Percentiles rank a stretch among this genome's conserved stretches.
phyloP scores from a whole-genome alignment of 2,888 invertebrate genomes.

The Kuschelorhynchus macadamiae region DNA sequence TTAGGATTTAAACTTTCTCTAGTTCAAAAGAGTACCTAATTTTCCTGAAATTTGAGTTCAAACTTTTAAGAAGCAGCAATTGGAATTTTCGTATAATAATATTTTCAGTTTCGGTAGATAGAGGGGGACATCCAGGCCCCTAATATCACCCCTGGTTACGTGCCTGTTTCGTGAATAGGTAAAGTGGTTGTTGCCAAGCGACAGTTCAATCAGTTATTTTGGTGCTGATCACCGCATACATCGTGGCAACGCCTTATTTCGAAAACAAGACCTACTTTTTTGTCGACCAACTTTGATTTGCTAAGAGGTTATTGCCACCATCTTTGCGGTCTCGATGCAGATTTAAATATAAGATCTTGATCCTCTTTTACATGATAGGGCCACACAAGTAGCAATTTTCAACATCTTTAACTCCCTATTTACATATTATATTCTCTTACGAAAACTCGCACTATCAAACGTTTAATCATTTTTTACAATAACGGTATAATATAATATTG shows the following conservation, averaged over 20 bases:
- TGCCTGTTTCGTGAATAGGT: no score
- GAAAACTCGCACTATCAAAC: constrained; percentile 17
- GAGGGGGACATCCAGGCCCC: no score
- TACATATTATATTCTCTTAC: constrained; percentile 24
- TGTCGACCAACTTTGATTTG: background rate
- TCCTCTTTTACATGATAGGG: constrained; percentile 15
- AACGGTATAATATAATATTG: constrained; percentile 7
- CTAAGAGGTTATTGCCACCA: constrained; percentile 15
- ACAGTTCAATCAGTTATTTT: no score
- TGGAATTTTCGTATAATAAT: no score
- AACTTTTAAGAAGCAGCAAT: no score
- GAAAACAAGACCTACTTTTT: constrained; percentile 14
- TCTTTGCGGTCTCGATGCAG: constrained; percentile 7
- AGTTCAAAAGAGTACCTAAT: no score
- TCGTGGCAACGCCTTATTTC: background rate
- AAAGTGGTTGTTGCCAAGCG: no score
- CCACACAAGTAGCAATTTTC: constrained; percentile 21
- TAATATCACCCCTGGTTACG: no score
- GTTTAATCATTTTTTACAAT: constrained; percentile 24
- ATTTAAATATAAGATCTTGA: background rate
- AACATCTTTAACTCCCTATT: constrained; percentile 16
- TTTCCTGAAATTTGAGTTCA: no score
- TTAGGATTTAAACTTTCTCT: no score
- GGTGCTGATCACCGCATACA: background rate
- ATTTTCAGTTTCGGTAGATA: no score